Percentiles rank a stretch among this genome's conserved stretches.
phyloP scores from a whole-genome alignment of 1,140 invertebrate species.

The Zaprionus vittiger region DNA sequence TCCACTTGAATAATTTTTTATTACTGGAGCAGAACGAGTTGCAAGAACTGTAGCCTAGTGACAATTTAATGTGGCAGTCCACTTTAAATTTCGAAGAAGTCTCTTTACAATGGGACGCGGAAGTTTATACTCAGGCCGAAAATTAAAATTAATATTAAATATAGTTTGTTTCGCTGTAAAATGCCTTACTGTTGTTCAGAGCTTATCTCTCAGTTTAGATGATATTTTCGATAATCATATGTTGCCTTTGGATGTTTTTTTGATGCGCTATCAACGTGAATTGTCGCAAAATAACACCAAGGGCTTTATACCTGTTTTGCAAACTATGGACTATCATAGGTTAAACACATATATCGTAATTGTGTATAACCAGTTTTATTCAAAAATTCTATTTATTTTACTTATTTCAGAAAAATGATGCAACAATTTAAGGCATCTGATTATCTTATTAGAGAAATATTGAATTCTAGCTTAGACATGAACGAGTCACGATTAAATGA shows the following conservation, averaged over 20 bases:
- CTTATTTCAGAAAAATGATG: slow-evolving; percentile 51
- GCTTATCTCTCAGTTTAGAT: slow-evolving; percentile 26
- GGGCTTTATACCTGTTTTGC: slow-evolving; percentile 13
- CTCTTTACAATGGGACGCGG: background rate
- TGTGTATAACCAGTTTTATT: too few species aligned
- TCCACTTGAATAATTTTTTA: background rate
- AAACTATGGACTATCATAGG: slow-evolving; percentile 40
- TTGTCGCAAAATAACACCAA: background rate
- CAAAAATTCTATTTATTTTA: background rate
- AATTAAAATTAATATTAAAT: background rate
- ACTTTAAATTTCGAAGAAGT: background rate
- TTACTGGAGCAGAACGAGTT: background rate
- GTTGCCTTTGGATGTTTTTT: slow-evolving; percentile 33
- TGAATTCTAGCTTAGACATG: slow-evolving; percentile 3
- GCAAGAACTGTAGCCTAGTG: background rate
- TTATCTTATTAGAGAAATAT: slow-evolving; percentile 47
- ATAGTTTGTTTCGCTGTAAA: background rate
- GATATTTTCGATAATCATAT: slow-evolving; percentile 39
- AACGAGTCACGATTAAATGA: slow-evolving; percentile 13
- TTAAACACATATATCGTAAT: background rate
- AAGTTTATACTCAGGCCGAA: background rate
- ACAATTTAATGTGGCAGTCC: background rate
- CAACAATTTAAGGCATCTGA: slow-evolving; percentile 50
- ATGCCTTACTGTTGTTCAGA: background rate
- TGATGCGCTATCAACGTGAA: background rate